Percentiles rank a stretch among this genome's conserved stretches.
These are phyloP conservation scores for Cheilosia vulpina DNA, from an alignment of 2,888 invertebrate genomes.

Conservation along the genomic window DNA sequence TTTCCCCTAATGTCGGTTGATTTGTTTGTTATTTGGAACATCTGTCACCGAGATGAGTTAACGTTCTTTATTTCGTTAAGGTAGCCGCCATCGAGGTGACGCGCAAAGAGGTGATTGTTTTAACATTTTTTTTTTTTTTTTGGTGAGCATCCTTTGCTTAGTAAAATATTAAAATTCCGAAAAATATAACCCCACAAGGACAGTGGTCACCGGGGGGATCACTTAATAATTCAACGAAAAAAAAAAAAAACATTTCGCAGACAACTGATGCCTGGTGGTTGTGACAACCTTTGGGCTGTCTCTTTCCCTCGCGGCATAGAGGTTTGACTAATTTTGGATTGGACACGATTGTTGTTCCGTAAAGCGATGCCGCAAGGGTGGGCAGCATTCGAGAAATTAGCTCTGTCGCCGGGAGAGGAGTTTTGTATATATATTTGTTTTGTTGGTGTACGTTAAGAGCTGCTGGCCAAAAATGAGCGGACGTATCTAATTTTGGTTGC, in stretches of 20 bases:
- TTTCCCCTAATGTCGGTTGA: conserved; percentile 3
- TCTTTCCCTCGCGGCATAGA: not conserved
- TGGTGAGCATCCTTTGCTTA: conserved; percentile 20
- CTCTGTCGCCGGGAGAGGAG: not conserved
- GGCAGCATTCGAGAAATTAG: not conserved
- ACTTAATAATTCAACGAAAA: conserved; percentile 67
- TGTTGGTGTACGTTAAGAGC: not conserved
- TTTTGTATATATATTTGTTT: not conserved
- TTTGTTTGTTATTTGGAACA: conserved; percentile 29
- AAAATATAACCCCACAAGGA: conserved; percentile 39
- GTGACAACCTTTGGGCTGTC: not conserved
- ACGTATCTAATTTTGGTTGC: no score
- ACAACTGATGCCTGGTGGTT: conserved; percentile 29
- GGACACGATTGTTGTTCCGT: no score
- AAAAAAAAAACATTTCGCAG: conserved; percentile 40
- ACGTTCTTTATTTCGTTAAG: conserved; percentile 13
- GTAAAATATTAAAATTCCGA: conserved; percentile 53
- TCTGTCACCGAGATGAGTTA: conserved; percentile 44
- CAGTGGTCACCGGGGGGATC: conserved; percentile 34
- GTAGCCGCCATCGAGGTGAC: not conserved
- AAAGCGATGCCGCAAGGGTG: not conserved
- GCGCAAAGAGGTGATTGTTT: not conserved
- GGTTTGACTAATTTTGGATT: conserved; percentile 55
- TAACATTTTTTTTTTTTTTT: conserved; percentile 5
- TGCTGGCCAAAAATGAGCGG: no score